A percentile compares a stretch with the other conserved stretches of the same genome.
Conservation (phyloP, 2,888 invertebrate genomes). For the Xylota sylvarum region DNA sequence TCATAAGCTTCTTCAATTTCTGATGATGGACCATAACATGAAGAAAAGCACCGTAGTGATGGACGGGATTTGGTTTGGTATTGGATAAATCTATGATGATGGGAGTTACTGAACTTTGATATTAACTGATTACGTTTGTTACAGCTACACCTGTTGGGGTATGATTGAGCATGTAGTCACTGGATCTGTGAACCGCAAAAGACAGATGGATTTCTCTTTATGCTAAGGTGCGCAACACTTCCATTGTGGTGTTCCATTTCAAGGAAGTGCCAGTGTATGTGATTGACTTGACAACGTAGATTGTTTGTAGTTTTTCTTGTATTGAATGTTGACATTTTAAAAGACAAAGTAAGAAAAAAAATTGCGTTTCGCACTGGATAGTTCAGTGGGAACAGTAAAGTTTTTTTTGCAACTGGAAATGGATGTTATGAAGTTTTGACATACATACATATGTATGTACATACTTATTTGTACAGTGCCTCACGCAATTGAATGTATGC, state of each 20-base stretch:
- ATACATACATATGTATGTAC: too few species aligned
- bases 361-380: too few species aligned
- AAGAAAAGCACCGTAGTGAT: background rate
- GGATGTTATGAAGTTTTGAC: too few species aligned
- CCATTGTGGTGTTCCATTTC: conserved; percentile 19
- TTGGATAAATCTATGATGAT: conserved; percentile 16
- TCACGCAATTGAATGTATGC: too few species aligned
- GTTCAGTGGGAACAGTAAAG: too few species aligned
- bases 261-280: background rate
- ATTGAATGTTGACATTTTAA: too few species aligned
- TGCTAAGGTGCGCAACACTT: background rate
- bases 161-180: conserved; percentile 4
- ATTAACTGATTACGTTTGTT: background rate
- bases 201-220: conserved; percentile 1
- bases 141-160: conserved; percentile 1
- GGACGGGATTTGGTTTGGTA: background rate
- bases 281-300: background rate
- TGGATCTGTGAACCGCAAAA: conserved; percentile 14
- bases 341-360: too few species aligned
- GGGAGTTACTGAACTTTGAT: conserved; percentile 16
- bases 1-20: background rate
- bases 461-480: too few species aligned
- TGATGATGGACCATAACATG: background rate
- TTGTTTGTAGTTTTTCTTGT: too few species aligned
- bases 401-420: too few species aligned